phyloP scores from a whole-genome alignment of 2,888 invertebrate species.

The Rhaphigaster nebulosa region DNA sequence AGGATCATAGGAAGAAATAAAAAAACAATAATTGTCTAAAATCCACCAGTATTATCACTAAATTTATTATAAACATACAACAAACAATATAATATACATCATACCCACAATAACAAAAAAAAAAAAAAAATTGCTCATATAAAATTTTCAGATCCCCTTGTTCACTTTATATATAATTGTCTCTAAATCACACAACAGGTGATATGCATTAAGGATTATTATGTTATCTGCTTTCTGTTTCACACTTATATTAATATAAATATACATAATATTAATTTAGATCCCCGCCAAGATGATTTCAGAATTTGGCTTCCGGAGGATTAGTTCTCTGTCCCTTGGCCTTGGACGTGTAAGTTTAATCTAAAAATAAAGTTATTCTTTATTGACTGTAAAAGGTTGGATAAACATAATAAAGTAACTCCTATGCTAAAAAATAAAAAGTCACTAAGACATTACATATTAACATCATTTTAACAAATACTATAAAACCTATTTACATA shows the following conservation, averaged over 20 bases:
- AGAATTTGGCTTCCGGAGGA: constrained; percentile 63
- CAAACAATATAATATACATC: constrained; percentile 22
- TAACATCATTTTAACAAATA: background rate
- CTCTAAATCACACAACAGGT: background rate
- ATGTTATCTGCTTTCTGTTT: background rate
- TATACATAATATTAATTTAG: constrained; percentile 58
- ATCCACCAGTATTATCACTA: constrained; percentile 19
- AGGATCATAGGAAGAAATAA: background rate
- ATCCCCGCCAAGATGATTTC: constrained; percentile 65
- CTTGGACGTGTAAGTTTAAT: background rate
- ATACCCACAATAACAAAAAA: constrained; percentile 25
- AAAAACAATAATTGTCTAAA: background rate
- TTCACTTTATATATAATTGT: background rate
- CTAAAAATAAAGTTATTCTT: constrained; percentile 41
- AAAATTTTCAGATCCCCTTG: constrained; percentile 19
- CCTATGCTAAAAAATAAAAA: background rate
- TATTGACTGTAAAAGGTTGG: background rate
- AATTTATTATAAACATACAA: constrained; percentile 40
- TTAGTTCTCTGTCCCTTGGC: constrained; percentile 63
- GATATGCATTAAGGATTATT: constrained; percentile 30
- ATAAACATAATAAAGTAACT: background rate
- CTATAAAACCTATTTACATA: background rate
- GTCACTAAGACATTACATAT: background rate
- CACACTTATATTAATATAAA: background rate
- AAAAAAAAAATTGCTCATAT: background rate